A percentile compares a stretch with the other conserved stretches of the same genome.
Evolutionary conservation across 2,113 vertebrate species (phyloP).

Genomic region (Irena cyanogastra): DNA sequence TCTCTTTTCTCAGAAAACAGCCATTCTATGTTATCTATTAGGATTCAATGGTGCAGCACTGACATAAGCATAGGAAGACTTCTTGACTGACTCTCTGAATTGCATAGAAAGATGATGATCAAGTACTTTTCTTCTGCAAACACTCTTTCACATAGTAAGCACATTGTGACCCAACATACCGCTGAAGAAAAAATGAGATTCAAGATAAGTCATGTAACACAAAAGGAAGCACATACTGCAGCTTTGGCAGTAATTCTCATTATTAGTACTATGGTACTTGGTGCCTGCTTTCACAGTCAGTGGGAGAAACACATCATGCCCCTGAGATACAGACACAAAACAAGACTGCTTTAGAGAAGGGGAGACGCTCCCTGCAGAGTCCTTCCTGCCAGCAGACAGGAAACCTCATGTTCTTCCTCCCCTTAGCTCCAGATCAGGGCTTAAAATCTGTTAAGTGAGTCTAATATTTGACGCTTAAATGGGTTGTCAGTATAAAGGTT

Average conservation of each 20-base stretch:
- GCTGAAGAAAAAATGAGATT: background rate
- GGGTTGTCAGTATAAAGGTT: background rate
- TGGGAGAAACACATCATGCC: background rate
- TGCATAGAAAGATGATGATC: background rate
- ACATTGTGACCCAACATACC: background rate
- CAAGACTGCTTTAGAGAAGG: background rate
- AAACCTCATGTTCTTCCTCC: background rate
- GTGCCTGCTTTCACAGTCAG: background rate
- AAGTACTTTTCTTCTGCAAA: background rate
- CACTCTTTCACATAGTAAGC: background rate
- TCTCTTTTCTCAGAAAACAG: background rate
- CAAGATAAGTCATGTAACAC: background rate
- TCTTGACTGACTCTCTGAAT: background rate
- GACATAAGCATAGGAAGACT: background rate
- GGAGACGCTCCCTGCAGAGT: background rate
- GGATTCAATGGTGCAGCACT: background rate
- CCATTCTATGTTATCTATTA: background rate
- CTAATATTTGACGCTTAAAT: background rate
- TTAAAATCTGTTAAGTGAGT: background rate
- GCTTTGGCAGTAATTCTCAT: background rate
- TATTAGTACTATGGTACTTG: background rate
- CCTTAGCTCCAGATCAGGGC: background rate
- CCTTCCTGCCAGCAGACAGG: background rate
- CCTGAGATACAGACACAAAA: background rate
- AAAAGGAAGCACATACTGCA: background rate